These are phyloP conservation scores for Rutilus rutilus DNA, from an alignment of 2,113 vertebrate genomes.

Conservation along the genomic window DNA sequence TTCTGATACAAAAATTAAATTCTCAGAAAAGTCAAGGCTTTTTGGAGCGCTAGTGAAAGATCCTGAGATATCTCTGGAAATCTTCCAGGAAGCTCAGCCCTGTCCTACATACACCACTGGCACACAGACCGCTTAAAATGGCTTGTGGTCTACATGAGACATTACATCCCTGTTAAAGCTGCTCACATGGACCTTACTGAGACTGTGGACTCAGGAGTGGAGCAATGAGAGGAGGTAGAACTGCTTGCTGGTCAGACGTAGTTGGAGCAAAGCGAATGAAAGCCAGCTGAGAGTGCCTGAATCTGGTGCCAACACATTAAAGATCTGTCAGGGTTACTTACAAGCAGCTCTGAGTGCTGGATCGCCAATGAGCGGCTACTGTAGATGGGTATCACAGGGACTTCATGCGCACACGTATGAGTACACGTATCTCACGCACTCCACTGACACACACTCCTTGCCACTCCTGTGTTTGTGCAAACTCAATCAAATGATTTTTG, in stretches of 20 bases:
- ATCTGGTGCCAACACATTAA: constrained; percentile 49
- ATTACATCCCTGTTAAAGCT: constrained; percentile 49
- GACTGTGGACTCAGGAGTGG: constrained; percentile 38
- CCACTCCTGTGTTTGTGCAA: constrained; percentile 84
- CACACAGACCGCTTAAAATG: constrained; percentile 41
- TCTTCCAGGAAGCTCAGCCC: constrained; percentile 16
- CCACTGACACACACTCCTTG: constrained; percentile 51
- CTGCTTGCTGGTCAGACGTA: constrained; percentile 44
- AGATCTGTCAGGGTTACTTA: constrained; percentile 51
- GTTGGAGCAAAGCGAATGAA: constrained; percentile 40
- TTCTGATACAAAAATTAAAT: neutral
- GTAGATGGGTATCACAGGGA: constrained; percentile 44
- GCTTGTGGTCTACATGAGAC: constrained; percentile 40
- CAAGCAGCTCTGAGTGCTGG: constrained; percentile 3
- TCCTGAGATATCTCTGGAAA: constrained; percentile 32
- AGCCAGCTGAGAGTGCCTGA: constrained; percentile 46
- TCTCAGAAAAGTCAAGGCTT: neutral
- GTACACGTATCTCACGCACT: constrained; percentile 41
- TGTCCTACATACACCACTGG: constrained; percentile 50
- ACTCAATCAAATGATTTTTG: constrained; percentile 96
- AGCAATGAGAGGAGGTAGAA: constrained; percentile 42
- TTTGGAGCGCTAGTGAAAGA: constrained; percentile 24
- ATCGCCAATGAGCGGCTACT: constrained; percentile 38
- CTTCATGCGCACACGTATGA: neutral
- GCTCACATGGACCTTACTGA: constrained; percentile 29